Base-by-base conservation (phyloP, 1,140 invertebrate species). In the Dendroctonus valens region DNA sequence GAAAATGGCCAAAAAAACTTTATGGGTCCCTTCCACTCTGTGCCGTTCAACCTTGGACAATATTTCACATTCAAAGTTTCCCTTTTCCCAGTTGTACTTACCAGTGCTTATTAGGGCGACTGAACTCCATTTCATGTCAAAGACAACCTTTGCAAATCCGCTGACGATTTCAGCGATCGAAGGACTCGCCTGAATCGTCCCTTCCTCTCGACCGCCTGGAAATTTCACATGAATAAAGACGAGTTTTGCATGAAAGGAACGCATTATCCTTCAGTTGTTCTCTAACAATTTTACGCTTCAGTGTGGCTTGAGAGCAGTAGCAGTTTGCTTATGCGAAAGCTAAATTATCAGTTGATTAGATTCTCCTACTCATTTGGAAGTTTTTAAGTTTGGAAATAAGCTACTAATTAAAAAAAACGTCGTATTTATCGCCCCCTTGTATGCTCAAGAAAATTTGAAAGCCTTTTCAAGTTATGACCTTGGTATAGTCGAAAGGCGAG, bases 71-170 rank as follows among this genome's bases (percentile, higher is more conserved):
- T 26, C 26, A 26, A 26, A 26, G 26, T 12, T 11, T 46, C 9
- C 26, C 26, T 26, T 26, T 26, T 26, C 26, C 26, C 26, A 26
- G 26, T 59, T 41, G 26, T 38, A 39, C 77, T 78, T 70, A 78
- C 77, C 69, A 50, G 68, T 73, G 14, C 76, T 69, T 44, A 78
- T 72, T 64, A 78, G 76, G 15, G 72, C 76, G 38, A 78, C 72
- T 42, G 75, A 76, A 73, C 74, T 77, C 77, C 77, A 78, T 60
- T 73, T 76, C 76, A 78, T 78, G 48, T 73, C 70, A 46, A 57
- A 58, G 15, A 74, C 74, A 14, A 76, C 65, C 42, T 61, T 70
- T 2, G 73, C 54, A 68, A 77, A 77, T 41, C 69, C 72, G 8
- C 63, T 51, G 7, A 75, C 73, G 51, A 77, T 77, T 37, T 72